phyloP scores from a whole-genome alignment of 2,888 invertebrate genomes.

The Gryllus longicercus region DNA sequence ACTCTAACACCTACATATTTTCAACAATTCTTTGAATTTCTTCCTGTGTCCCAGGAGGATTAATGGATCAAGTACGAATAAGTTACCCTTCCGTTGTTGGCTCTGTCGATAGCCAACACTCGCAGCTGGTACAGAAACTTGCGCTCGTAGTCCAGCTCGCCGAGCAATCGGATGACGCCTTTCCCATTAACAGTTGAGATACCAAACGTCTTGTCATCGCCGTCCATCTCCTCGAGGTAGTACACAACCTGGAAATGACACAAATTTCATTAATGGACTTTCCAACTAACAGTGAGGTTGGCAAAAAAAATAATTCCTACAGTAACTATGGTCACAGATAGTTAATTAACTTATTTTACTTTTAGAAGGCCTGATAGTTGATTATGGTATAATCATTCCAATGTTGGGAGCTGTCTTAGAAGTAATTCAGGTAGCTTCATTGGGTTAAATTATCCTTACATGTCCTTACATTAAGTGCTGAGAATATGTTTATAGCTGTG shows the following conservation, averaged over 20 bases:
- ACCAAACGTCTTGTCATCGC: slow-evolving; percentile 71
- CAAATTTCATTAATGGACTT: neutral
- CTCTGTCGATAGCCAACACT: slow-evolving; percentile 77
- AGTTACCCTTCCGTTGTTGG: slow-evolving; percentile 51
- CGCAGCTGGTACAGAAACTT: slow-evolving; percentile 83
- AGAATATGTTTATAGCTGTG: too few species aligned
- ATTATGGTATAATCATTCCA: too few species aligned
- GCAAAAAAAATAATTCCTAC: neutral
- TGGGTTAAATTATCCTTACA: too few species aligned
- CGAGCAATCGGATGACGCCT: slow-evolving; percentile 74
- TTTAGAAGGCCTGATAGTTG: too few species aligned
- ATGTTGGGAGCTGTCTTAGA: too few species aligned
- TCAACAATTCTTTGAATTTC: too few species aligned
- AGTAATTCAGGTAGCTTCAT: too few species aligned
- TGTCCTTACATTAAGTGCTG: too few species aligned
- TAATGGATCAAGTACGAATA: too few species aligned
- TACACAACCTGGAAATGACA: slow-evolving; percentile 64
- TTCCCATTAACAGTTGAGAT: slow-evolving; percentile 81
- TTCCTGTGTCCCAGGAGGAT: too few species aligned
- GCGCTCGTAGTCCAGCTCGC: slow-evolving; percentile 77
- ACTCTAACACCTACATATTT: too few species aligned
- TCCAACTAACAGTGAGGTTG: neutral
- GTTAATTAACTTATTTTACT: too few species aligned
- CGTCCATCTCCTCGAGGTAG: slow-evolving; percentile 76
- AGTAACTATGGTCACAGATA: neutral